A percentile compares a stretch with the other conserved stretches of the same genome.
Conservation (phyloP, 2,888 invertebrate genomes). For the Trilocha varians region DNA sequence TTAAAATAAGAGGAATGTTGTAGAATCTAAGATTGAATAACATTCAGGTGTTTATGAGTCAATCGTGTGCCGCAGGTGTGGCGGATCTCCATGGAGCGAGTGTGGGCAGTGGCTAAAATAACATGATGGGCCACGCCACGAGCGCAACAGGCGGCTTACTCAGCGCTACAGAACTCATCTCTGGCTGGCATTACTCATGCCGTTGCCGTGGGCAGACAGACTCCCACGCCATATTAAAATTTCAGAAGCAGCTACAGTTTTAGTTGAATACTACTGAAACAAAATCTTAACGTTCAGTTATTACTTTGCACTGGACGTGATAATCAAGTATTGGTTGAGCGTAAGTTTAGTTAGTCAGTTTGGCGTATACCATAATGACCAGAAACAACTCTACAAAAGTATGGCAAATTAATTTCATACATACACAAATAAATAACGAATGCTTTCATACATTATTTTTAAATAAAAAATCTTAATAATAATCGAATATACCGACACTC, state of each 20-base stretch:
- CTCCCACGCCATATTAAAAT: slow-evolving; percentile 67
- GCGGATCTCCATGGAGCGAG: slow-evolving; percentile 41
- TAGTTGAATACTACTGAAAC: slow-evolving; percentile 34
- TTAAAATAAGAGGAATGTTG: slow-evolving; percentile 28
- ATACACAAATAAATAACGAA: too few relatives aligned
- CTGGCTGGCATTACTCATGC: slow-evolving; percentile 52
- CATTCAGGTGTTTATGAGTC: slow-evolving; percentile 58
- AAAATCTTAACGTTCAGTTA: slow-evolving; percentile 19
- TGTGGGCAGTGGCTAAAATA: slow-evolving; percentile 65
- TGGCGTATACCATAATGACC: too few relatives aligned
- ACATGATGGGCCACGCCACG: slow-evolving; percentile 47
- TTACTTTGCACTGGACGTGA: neutral
- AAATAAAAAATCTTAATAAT: too few relatives aligned
- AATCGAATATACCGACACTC: too few relatives aligned
- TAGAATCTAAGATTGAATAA: slow-evolving; percentile 49
- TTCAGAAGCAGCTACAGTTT: slow-evolving; percentile 51
- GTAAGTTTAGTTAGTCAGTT: neutral
- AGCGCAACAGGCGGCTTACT: slow-evolving; percentile 41
- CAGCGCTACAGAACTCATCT: slow-evolving; percentile 45
- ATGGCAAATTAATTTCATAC: too few relatives aligned
- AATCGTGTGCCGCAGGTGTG: slow-evolving; percentile 57
- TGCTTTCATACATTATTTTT: too few relatives aligned
- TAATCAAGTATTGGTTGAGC: neutral
- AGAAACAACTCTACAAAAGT: too few relatives aligned
- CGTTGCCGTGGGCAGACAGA: slow-evolving; percentile 47